These are phyloP conservation scores for Ptychobarbus kaznakovi DNA, from an alignment of 2,797 vertebrate species.

Conservation along the genomic window DNA sequence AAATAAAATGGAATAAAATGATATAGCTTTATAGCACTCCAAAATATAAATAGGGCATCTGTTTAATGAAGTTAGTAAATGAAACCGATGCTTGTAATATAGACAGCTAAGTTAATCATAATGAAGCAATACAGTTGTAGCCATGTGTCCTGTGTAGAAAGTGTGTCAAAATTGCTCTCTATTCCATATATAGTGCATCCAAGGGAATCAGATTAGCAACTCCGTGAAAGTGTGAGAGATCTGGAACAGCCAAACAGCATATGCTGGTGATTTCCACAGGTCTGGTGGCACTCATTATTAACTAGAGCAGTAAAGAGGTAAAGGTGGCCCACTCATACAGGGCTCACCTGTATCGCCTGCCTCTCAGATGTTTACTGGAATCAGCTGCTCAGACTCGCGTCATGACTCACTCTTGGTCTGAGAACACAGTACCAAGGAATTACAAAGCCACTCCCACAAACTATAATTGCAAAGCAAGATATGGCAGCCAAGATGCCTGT, in stretches of 20 bases:
- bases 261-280: background rate
- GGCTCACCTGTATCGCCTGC: background rate
- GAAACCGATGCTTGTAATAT: background rate
- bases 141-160: background rate
- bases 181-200: background rate
- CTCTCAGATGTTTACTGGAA: background rate
- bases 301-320: background rate
- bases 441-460: background rate
- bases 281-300: background rate
- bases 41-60: background rate
- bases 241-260: background rate
- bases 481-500: background rate
- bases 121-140: conserved; percentile 2
- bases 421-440: background rate
- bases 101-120: background rate
- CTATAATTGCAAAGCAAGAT: background rate
- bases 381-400: background rate
- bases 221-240: background rate
- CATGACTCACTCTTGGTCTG: background rate
- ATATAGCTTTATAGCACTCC: background rate
- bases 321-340: background rate
- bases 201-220: background rate
- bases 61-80: background rate
- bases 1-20: background rate
- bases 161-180: background rate